Evolutionary conservation across 2,888 invertebrate genomes (phyloP), one percentile per base, ranked within the genome.

Genomic region (Allacma fusca): DNA sequence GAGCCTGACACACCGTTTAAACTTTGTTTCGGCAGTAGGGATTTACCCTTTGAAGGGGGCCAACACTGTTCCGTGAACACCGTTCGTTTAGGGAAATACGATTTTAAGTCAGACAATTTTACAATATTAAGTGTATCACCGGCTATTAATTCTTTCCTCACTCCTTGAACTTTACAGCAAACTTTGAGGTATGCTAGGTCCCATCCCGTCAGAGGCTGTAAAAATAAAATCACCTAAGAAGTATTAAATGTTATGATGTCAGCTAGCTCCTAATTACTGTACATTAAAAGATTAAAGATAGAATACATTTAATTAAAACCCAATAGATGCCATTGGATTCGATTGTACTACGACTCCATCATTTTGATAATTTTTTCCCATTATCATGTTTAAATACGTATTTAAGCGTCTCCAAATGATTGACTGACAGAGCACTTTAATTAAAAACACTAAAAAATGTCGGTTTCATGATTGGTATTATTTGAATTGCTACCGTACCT

Each of bases 151-250:
- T 96, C 95, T 86, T 95, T 95, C 82, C 95, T 89, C 84, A 96
- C 95, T 73, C 95, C 95, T 88, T 95, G 95, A 82, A 96, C 95
- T 88, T 95, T 96, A 88, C 96, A 96, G 88, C 96, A 96, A 87
- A 96, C 95, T 87, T 96, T 96, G 81, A 96, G 89, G 87, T 96
- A 96, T 0, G 95, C 94, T 83, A 96, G 88, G 87, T 96, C 95
- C 96, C 96, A 96, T 79, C 95, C 95, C 85, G 94, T 93, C 50
- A 96, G 88, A 0, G 81, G 77, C 83, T 82, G 59, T 19, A 82
- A 29, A 62, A 73, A 79, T 43, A 67, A 62, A 40, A n/a, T n/a
- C n/a, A n/a, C n/a, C n/a, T n/a, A n/a, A n/a, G n/a, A n/a, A n/a
- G n/a, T n/a, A n/a, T n/a, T n/a, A n/a, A n/a, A n/a, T n/a, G n/a